Base-by-base conservation (phyloP, 2,797 vertebrate species). In the Philypnodon macrostomus region DNA sequence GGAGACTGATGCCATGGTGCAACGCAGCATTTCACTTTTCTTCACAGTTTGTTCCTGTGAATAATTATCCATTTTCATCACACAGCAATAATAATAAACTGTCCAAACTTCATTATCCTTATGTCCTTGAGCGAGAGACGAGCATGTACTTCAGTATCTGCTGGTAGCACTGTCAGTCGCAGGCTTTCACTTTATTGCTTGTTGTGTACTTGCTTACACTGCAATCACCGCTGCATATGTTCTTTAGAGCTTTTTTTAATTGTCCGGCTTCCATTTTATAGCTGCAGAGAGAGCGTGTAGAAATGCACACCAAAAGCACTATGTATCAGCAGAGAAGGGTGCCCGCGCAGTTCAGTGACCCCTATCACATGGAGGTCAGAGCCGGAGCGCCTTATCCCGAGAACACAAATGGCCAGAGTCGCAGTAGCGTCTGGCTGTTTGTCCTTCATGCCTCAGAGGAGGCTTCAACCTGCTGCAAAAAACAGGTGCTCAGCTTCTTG, bases 391-490 rank as follows among this genome's bases (percentile, higher is more conserved):
- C 62, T 70, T 66, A 58, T 78, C 62, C 63, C 62, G 40, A 15
- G 39, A 69, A 78, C 68, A 53, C 49, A 70, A 61, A 60, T 3
- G 47, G 42, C 42, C 19, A 32, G 53, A 53, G 60, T 65, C 9
- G 33, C 37, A 45, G 52, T 51, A 27, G 59, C 58, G 65, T 63
- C 64, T 53, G 44, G 31, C 45, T 58, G 70, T 80, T 79, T 73
- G 85, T 85, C 83, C 84, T 87, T 86, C 80, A 85, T 77, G 81
- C 75, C 78, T 84, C 77, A 82, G 75, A 76, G 81, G 80, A 84
- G 68, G 63, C 60, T 61, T 70, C 67, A 73, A 74, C 71, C 70
- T 77, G 52, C 69, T 73, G 74, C 75, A 79, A 73, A 80, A 58
- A 85, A 81, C 84, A 86, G 81, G 76, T 85, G 81, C 72, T 52